Evolutionary conservation across 1,140 invertebrate genomes (phyloP).

Genomic region (Dreissena polymorpha): DNA sequence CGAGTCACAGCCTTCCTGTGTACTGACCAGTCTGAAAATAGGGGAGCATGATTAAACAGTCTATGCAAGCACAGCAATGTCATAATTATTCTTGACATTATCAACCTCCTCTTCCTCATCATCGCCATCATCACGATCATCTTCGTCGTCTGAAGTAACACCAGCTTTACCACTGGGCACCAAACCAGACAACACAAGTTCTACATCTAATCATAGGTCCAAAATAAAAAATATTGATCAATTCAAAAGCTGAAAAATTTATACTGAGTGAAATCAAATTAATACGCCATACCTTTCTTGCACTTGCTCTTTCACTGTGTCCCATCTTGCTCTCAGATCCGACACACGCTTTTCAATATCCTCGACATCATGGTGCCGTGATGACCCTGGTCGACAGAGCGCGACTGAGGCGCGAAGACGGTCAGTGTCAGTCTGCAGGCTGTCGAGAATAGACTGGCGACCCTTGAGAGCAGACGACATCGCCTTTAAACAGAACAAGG

Average conservation of each 20-base stretch:
- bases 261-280: too few species aligned
- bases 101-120: neutral
- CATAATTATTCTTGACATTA: neutral
- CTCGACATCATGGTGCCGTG: constrained; percentile 90
- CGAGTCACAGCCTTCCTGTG: constrained; percentile 91
- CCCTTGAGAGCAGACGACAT: constrained; percentile 86
- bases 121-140: neutral
- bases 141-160: neutral
- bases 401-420: constrained; percentile 92
- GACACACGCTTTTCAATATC: constrained; percentile 95
- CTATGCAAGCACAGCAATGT: neutral
- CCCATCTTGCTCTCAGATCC: constrained; percentile 93
- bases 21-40: constrained; percentile 87
- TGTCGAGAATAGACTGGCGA: constrained; percentile 84
- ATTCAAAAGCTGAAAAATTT: too few species aligned
- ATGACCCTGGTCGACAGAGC: constrained; percentile 86
- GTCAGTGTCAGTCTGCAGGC: constrained; percentile 93
- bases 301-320: constrained; percentile 93
- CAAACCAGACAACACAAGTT: too few species aligned
- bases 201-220: too few species aligned
- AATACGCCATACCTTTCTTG: constrained; percentile 87
- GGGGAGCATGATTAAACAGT: neutral
- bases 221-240: too few species aligned
- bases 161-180: neutral
- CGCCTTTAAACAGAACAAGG: constrained; percentile 62